Conservation (phyloP, 92 coral and sea anemone species). For the Plumapathes pennacea region DNA sequence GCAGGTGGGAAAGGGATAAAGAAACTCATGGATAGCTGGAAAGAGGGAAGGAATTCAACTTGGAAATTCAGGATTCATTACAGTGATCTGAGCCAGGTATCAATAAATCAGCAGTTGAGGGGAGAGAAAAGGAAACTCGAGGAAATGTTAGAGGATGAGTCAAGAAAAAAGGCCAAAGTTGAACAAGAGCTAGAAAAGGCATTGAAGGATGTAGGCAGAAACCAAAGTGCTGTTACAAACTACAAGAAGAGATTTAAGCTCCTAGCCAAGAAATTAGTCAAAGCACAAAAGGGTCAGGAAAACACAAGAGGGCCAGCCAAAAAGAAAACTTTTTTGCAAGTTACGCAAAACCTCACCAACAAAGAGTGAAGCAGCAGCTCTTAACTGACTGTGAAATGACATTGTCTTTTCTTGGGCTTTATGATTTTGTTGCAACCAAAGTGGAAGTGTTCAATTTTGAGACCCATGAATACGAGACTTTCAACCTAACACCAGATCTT, state of each 20-base stretch:
- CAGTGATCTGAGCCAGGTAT: neutral
- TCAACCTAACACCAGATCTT: slow-evolving; percentile 10
- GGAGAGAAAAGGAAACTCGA: slow-evolving; percentile 15
- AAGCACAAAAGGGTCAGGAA: slow-evolving; percentile 17
- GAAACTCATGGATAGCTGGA: neutral
- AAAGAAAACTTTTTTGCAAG: neutral
- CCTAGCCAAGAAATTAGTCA: slow-evolving; percentile 21
- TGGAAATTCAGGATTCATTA: slow-evolving; percentile 3
- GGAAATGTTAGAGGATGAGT: slow-evolving; percentile 5
- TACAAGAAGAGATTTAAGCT: slow-evolving; percentile 9
- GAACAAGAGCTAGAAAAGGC: slow-evolving; percentile 22
- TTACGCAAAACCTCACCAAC: slow-evolving; percentile 2
- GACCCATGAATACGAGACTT: slow-evolving; percentile 18
- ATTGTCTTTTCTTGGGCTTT: slow-evolving; percentile 7
- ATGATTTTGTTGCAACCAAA: slow-evolving; percentile 3
- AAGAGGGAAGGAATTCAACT: neutral
- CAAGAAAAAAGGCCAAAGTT: slow-evolving; percentile 21
- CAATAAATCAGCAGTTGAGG: neutral
- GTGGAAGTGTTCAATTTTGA: slow-evolving; percentile 18
- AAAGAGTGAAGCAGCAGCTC: neutral
- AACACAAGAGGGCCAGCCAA: slow-evolving; percentile 29
- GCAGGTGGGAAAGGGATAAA: slow-evolving; percentile 8
- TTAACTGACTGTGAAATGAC: slow-evolving; percentile 8
- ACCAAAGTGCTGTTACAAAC: neutral
- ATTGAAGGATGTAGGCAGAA: slow-evolving; percentile 8